Base-by-base conservation (phyloP, 2,888 invertebrate species). In the Mythimna pallens region DNA sequence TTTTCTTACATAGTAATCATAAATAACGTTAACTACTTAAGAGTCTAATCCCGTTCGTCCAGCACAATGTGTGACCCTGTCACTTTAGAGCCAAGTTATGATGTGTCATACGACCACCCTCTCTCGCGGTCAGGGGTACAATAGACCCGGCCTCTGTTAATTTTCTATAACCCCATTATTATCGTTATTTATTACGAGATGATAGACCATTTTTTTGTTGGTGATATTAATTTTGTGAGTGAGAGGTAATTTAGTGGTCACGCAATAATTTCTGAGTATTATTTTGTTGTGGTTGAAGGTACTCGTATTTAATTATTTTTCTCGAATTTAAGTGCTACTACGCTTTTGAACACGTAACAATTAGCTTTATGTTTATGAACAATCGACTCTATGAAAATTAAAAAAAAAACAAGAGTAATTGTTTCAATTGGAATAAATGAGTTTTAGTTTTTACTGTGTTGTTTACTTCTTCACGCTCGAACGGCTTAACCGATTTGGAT, bases 91-190 rank as follows among this genome's bases (percentile, higher is more conserved):
- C 73, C 63, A 89, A 87, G 76, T 88, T 88, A 81, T 83, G 76
- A 85, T 78, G 87, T 83, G 89, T 86, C 89, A 89, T 88, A 85
- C 89, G 82, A 73, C 69, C 79, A 86, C 86, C 80, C 81, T 80
- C 75, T 72, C 72, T 68, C 40, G 74, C 58, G 80, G 78, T 66
- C 66, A 58, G 36, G 36, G 79, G 81, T 78, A 85, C 75, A 82
- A 86, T 80, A 65, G 65, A 76, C 75, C 74, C 63, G 20, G 61
- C 36, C 62, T 58, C 65, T 67, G 66, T 77, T 81, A 86, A 83
- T 84, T 80, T 83, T 76, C 66, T 78, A 79, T 76, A 54, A 74
- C 57, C 61, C 69, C 17, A 78, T 76, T 78, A 73, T 73, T 75
- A 67, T 81, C 34, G 43, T 68, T 57, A 68, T 65, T 83, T 68